Base-by-base conservation (phyloP, 2,113 vertebrate genomes). In the Nesoenas mayeri region DNA sequence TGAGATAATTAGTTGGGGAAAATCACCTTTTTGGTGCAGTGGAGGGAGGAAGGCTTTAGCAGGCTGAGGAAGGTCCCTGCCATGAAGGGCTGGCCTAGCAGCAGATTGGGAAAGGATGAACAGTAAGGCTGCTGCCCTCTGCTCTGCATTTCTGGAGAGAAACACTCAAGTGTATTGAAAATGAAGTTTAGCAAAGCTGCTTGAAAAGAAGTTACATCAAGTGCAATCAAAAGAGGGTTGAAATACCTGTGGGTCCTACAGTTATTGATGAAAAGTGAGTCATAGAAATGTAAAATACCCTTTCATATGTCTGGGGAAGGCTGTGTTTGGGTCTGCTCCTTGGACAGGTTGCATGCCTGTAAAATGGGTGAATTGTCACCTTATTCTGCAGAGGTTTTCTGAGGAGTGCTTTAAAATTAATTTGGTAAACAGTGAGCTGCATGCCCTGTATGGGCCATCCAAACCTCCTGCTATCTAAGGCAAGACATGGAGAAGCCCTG, bases 361-460 rank as follows among this genome's bases (percentile, higher is more conserved):
- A 34, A 87, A 71, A 48, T 74, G 48, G 32, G 20, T 5, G 62
- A 94, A 85, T 75, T 44, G 83, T 9, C 38, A 91, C 32, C 64
- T 83, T 31, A 42, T 36, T 31, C 91, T 85, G 42, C 70, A 79
- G 70, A 79, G 57, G 48, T 1, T 0, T 82, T 79, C 88, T 91
- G 71, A 44, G 81, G n/a, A 65, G 60, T 53, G 78, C 90, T 91
- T 73, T 57, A 24, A 77, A 79, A 79, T 75, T 79, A 74, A 60
- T 89, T 85, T 34, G 40, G 5, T 5, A 44, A 56, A 22, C 0
- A 31, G 11, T 10, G 40, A 12, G 28, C 50, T 82, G 12, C 0
- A 0, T 47, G 77, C 22, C 31, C 20, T 11, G 14, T 31, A 14
- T 16, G 54, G 62, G 10, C 40, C 34, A 6, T 8, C n/a, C 51